A percentile compares a stretch with the other conserved stretches of the same genome.
Conservation (phyloP, 1,140 invertebrate genomes). For the Cylas formicarius region DNA sequence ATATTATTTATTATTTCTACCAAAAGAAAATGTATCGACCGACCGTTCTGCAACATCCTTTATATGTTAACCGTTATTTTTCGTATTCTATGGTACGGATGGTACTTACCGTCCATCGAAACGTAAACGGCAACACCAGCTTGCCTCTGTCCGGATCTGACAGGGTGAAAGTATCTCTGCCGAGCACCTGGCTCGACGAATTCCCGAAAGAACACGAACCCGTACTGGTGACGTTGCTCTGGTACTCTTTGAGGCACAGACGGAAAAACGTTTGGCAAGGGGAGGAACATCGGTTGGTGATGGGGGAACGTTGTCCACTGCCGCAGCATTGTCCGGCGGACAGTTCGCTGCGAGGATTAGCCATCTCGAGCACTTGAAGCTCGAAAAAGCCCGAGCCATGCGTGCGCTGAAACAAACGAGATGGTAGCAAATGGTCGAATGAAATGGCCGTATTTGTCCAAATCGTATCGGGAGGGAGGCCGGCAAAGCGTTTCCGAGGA, state of each 20-base stretch:
- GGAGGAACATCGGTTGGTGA: slow-evolving; percentile 46
- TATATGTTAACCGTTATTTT: too few species aligned
- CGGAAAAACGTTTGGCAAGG: slow-evolving; percentile 77
- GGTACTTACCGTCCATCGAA: slow-evolving; percentile 84
- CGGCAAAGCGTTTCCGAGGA: too few species aligned
- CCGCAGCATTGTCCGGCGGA: slow-evolving; percentile 77
- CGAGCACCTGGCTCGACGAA: slow-evolving; percentile 73
- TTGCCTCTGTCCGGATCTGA: slow-evolving; percentile 68
- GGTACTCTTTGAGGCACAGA: slow-evolving; percentile 87
- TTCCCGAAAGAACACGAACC: slow-evolving; percentile 87
- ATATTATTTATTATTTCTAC: too few species aligned
- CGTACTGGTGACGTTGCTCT: slow-evolving; percentile 70
- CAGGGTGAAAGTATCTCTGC: slow-evolving; percentile 80
- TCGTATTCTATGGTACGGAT: too few species aligned
- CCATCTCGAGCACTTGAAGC: slow-evolving; percentile 82
- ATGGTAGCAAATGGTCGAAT: not conserved
- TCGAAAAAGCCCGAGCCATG: slow-evolving; percentile 81
- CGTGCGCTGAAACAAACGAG: slow-evolving; percentile 50
- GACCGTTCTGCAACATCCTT: too few species aligned
- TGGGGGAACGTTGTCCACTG: slow-evolving; percentile 47
- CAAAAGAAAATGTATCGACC: too few species aligned
- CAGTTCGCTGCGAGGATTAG: slow-evolving; percentile 76
- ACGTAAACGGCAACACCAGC: slow-evolving; percentile 76
- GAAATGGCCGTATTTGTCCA: too few species aligned
- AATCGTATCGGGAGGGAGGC: too few species aligned